These are phyloP conservation scores for Patella caerulea DNA, from an alignment of 2,888 invertebrate species.

Conservation along the genomic window DNA sequence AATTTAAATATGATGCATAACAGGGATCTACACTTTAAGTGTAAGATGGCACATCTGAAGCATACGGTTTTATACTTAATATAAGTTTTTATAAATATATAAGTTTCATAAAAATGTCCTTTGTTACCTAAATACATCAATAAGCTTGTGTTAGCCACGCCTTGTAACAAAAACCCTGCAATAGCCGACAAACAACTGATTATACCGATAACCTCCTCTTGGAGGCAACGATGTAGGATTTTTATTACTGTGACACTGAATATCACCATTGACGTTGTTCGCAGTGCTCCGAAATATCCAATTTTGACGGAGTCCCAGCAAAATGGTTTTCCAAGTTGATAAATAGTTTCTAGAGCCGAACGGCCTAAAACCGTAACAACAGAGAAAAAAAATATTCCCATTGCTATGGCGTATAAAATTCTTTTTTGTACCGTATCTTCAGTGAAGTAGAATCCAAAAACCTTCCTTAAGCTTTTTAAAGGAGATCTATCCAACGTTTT, in stretches of 20 bases:
- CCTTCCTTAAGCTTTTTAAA: constrained; percentile 31
- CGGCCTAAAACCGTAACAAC: constrained; percentile 31
- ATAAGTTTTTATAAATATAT: too few species aligned
- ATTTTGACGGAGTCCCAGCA: constrained; percentile 45
- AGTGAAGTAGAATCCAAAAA: constrained; percentile 35
- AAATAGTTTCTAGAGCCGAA: constrained; percentile 38
- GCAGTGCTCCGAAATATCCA: constrained; percentile 37
- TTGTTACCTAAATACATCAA: constrained; percentile 18
- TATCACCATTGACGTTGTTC: constrained; percentile 30
- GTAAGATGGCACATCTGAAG: too few species aligned
- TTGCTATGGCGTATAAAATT: constrained; percentile 33
- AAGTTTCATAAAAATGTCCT: too few species aligned
- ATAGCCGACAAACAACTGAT: background rate
- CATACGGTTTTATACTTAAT: too few species aligned
- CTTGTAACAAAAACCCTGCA: constrained; percentile 4
- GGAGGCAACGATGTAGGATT: constrained; percentile 34
- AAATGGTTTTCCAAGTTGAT: constrained; percentile 42
- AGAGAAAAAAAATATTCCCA: constrained; percentile 30
- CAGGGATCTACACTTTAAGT: too few species aligned
- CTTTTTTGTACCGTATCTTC: constrained; percentile 27
- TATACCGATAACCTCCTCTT: constrained; percentile 34
- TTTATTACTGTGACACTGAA: constrained; percentile 35
- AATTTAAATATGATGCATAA: too few species aligned
- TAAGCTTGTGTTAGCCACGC: background rate
- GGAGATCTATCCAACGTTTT: constrained; percentile 21